Percentiles rank a stretch among this genome's conserved stretches.
These are phyloP conservation scores for Pseudolycoriella hygida DNA, from an alignment of 2,888 invertebrate genomes.

Conservation along the genomic window DNA sequence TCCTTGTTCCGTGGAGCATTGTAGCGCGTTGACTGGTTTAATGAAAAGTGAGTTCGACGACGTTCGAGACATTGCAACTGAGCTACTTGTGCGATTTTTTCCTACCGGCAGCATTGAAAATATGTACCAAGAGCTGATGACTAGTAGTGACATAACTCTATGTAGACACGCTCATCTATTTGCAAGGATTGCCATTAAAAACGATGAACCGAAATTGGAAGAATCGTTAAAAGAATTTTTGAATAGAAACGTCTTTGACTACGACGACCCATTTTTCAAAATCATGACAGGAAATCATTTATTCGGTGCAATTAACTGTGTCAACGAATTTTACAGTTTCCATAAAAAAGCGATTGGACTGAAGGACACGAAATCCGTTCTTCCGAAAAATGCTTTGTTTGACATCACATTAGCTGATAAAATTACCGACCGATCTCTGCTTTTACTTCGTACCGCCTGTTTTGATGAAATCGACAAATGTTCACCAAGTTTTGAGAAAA, in stretches of 20 bases:
- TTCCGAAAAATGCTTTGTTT: too few species aligned
- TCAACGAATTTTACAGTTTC: constrained; percentile 16
- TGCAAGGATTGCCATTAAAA: constrained; percentile 23
- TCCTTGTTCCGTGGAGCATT: constrained; percentile 25
- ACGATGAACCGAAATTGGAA: constrained; percentile 2
- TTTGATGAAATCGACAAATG: constrained; percentile 20
- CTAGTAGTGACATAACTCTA: background rate
- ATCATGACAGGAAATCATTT: constrained; percentile 34
- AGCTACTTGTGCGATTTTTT: constrained; percentile 34
- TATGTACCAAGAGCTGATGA: constrained; percentile 12
- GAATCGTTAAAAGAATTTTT: constrained; percentile 9
- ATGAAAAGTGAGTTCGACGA: constrained; percentile 43
- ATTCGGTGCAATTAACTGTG: constrained; percentile 25
- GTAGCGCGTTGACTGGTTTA: constrained; percentile 32
- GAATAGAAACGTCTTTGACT: constrained; percentile 15
- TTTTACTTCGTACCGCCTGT: too few species aligned
- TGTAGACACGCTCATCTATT: constrained; percentile 13
- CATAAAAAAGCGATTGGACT: too few species aligned
- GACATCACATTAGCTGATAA: too few species aligned
- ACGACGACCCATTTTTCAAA: constrained; percentile 31
- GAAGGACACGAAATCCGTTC: too few species aligned
- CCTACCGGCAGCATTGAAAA: background rate
- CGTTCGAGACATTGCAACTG: constrained; percentile 35
- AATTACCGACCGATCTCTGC: too few species aligned
- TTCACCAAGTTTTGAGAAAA: constrained; percentile 60